Percentiles rank a stretch among this genome's conserved stretches.
These are phyloP conservation scores for Bedellia somnulentella DNA, from an alignment of 2,888 invertebrate genomes.

Conservation along the genomic window DNA sequence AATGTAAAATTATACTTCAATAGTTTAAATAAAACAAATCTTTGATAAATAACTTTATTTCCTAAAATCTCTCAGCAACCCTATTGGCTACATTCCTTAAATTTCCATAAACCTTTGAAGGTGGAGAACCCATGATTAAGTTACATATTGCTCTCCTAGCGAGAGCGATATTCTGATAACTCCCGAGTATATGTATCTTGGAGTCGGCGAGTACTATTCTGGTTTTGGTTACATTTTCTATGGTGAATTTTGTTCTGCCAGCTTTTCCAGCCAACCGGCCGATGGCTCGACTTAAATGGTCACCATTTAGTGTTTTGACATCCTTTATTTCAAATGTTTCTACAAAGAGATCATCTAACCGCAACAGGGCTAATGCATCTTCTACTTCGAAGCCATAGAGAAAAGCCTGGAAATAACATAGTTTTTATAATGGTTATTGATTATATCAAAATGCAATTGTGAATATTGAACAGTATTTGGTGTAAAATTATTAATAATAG, in stretches of 20 bases:
- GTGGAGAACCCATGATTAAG: constrained; percentile 94
- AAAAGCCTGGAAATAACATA: constrained; percentile 68
- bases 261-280: constrained; percentile 98
- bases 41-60: constrained; percentile 6
- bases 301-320: constrained; percentile 92
- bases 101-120: constrained; percentile 97
- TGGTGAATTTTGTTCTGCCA: constrained; percentile 95
- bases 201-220: constrained; percentile 96
- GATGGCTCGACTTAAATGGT: constrained; percentile 93
- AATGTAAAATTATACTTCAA: too few species aligned
- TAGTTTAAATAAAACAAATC: too few species aligned
- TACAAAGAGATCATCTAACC: constrained; percentile 95
- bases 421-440: too few species aligned
- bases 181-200: constrained; percentile 96
- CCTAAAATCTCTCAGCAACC: constrained; percentile 76
- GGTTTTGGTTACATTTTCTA: constrained; percentile 98
- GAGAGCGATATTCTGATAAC: constrained; percentile 93
- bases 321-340: constrained; percentile 97
- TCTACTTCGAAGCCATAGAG: constrained; percentile 95
- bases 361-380: constrained; percentile 90
- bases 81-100: constrained; percentile 83
- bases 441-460: too few species aligned
- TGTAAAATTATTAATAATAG: not conserved
- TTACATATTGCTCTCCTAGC: constrained; percentile 95
- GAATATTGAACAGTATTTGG: not conserved